Base-by-base conservation (phyloP, 2,797 vertebrate genomes). In the Todus mexicanus region DNA sequence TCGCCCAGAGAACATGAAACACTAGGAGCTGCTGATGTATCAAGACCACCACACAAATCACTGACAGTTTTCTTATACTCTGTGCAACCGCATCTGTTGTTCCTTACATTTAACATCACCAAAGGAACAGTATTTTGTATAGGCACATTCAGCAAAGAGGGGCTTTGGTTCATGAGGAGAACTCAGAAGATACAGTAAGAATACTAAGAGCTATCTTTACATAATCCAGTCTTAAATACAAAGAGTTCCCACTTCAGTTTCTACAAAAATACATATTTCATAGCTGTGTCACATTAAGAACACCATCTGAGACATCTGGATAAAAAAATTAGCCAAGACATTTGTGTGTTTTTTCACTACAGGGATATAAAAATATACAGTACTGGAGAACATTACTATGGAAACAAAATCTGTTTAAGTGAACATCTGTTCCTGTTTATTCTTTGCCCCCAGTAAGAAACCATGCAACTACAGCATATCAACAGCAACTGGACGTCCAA, bases 401-500 rank as follows among this genome's bases (percentile, higher is more conserved):
- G 94, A 94, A 96, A 95, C 88, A 57, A 51, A 85, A 26, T 51
- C 89, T 86, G 73, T 76, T 93, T 84, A 79, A 88, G 57, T 80
- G 53, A 91, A 91, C 84, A 92, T 65, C 90, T 95, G 84, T 47
- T 95, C 71, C 64, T 89, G 74, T 88, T 95, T 91, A 86, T 86
- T 69, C 84, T 45, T 53, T 70, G 64, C 57, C 38, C 33, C 45
- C 89, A 53, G 51, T 50, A 38, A 84, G 42, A 80, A 85, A 33
- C 18, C 20, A 70, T 48, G 40, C 40, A 61, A 84, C n/a, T 84
- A n/a, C 50, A 71, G 50, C 21, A 64, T 31, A 84, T 74, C 78
- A 90, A 60, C 27, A 56, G 31, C 10, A 45, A 68, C 0, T 59
- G 20, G 74, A 61, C 40, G 82, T 16, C 83, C 35, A 63, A 74